These are phyloP conservation scores for Panthera leo DNA, from an alignment of 2,113 vertebrate genomes.

Conservation along the genomic window DNA sequence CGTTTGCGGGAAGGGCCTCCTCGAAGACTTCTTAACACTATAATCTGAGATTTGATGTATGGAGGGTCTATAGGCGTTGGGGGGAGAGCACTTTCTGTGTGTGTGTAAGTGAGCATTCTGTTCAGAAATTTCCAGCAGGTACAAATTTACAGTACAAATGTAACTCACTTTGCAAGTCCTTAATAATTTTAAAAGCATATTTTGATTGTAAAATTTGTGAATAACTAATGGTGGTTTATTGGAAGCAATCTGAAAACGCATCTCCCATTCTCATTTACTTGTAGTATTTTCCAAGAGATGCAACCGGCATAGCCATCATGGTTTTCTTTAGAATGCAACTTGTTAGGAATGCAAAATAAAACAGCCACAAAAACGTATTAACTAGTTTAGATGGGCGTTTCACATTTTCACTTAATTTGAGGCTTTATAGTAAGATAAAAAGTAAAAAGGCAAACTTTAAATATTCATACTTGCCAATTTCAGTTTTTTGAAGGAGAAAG, in stretches of 20 bases:
- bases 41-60: not conserved
- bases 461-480: not conserved
- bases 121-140: slow-evolving; percentile 11
- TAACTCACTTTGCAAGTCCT: not conserved
- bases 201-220: slow-evolving; percentile 28
- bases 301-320: not conserved
- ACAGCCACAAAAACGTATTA: not conserved
- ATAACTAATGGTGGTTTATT: not conserved
- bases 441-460: slow-evolving; percentile 14
- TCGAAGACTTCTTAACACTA: not conserved
- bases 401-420: not conserved
- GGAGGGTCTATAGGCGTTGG: not conserved
- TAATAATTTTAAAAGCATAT: not conserved
- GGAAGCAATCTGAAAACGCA: not conserved
- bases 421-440: not conserved
- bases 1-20: not conserved
- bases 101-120: not conserved
- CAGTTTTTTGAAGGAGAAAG: not conserved
- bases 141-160: not conserved
- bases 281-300: not conserved
- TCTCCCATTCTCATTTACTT: not conserved
- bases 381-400: not conserved
- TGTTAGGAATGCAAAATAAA: not conserved
- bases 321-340: not conserved
- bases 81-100: not conserved